These are phyloP conservation scores for Drosophila pachea DNA, from an alignment of 1,140 invertebrate genomes.

Conservation along the genomic window DNA sequence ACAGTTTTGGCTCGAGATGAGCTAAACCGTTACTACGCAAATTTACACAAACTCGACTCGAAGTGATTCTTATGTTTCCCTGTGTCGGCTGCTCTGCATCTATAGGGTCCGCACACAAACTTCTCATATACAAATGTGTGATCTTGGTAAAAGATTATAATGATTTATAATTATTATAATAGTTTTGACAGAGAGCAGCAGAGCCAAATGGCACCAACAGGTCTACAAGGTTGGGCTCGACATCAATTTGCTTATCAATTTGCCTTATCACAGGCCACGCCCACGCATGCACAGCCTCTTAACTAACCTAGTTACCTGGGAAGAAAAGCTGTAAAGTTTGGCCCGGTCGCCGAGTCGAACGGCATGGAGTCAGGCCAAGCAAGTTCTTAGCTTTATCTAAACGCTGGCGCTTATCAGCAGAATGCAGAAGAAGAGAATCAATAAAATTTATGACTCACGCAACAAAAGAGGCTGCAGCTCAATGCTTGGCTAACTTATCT, in stretches of 20 bases:
- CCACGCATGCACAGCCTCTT: constrained; percentile 24
- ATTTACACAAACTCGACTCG: too few species aligned
- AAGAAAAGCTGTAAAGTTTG: constrained; percentile 6
- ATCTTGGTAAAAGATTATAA: not conserved
- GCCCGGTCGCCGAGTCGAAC: constrained; percentile 33
- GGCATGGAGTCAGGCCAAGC: not conserved
- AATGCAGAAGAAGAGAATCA: constrained; percentile 27
- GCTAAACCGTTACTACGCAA: too few species aligned
- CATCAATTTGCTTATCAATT: constrained; percentile 45
- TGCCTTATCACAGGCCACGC: constrained; percentile 23
- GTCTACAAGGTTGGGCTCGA: constrained; percentile 28
- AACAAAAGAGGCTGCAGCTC: constrained; percentile 50
- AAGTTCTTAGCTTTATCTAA: constrained; percentile 58
- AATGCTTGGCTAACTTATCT: constrained; percentile 45
- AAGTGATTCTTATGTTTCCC: too few species aligned
- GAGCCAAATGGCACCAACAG: constrained; percentile 10
- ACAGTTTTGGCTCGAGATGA: too few species aligned
- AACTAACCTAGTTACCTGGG: constrained; percentile 30
- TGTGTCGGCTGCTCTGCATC: too few species aligned
- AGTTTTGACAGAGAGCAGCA: not conserved
- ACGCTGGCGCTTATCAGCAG: constrained; percentile 69
- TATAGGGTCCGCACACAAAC: too few species aligned
- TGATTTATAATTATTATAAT: not conserved
- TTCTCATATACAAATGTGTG: too few species aligned
- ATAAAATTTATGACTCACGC: constrained; percentile 68